Percentiles rank a stretch among this genome's conserved stretches.
Evolutionary conservation across 2,888 invertebrate species (phyloP).

Genomic region (Drosophila rellima): DNA sequence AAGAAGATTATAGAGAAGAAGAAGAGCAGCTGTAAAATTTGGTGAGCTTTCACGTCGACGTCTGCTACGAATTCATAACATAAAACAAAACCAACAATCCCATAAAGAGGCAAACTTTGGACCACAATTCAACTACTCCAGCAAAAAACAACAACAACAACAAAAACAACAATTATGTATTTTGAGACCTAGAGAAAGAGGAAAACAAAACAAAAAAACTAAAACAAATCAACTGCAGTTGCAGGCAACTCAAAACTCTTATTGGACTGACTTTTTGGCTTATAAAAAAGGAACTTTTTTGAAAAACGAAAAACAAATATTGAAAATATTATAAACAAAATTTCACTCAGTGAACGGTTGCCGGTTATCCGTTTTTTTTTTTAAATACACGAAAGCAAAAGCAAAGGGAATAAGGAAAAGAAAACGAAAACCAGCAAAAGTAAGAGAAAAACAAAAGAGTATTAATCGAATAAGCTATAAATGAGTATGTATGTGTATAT

Average conservation of each 20-base stretch:
- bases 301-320: slow-evolving; percentile 68
- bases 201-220: slow-evolving; percentile 48
- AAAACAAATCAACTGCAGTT: slow-evolving; percentile 83
- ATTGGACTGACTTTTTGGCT: slow-evolving; percentile 83
- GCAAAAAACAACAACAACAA: slow-evolving; percentile 62
- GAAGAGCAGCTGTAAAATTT: slow-evolving; percentile 34
- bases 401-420: slow-evolving; percentile 20
- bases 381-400: slow-evolving; percentile 29
- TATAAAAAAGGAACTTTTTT: slow-evolving; percentile 78
- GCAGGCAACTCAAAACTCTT: slow-evolving; percentile 83
- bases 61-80: slow-evolving; percentile 31
- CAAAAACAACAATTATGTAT: slow-evolving; percentile 61
- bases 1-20: slow-evolving; percentile 17
- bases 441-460: slow-evolving; percentile 61
- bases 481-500: slow-evolving; percentile 36
- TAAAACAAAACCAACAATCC: slow-evolving; percentile 37
- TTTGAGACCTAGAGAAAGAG: slow-evolving; percentile 63
- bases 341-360: slow-evolving; percentile 78
- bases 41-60: slow-evolving; percentile 36
- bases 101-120: slow-evolving; percentile 81
- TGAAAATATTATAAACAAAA: slow-evolving; percentile 76
- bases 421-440: slow-evolving; percentile 56
- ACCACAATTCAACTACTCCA: slow-evolving; percentile 72
- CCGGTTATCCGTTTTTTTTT: slow-evolving; percentile 63
- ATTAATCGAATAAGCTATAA: slow-evolving; percentile 64